Conservation (phyloP, 2,888 invertebrate species). For the Biston betularia region DNA sequence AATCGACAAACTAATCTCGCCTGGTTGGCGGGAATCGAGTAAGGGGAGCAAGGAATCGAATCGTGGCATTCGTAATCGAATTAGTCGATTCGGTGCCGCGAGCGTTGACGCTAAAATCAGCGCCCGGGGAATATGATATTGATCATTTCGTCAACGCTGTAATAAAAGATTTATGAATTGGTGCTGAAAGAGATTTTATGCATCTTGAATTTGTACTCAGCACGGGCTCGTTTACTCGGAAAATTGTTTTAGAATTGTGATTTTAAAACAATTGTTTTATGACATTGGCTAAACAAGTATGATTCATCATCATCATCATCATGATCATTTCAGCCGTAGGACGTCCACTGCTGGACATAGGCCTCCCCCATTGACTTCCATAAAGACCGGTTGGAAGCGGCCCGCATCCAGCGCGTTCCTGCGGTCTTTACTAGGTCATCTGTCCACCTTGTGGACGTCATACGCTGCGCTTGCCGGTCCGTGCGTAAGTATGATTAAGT, state of each 20-base stretch:
- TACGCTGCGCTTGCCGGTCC: no score
- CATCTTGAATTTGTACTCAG: neutral
- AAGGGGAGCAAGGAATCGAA: constrained; percentile 4
- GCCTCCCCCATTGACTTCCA: no score
- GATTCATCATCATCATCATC: no score
- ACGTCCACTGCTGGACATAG: no score
- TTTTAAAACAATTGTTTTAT: no score
- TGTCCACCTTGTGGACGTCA: no score
- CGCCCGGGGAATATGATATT: constrained; percentile 5
- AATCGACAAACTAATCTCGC: constrained; percentile 4
- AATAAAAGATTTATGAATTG: constrained; percentile 2
- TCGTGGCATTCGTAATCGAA: constrained; percentile 13
- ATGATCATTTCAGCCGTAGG: no score
- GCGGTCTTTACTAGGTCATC: no score
- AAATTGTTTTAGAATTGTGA: neutral
- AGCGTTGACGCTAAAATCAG: constrained; percentile 4
- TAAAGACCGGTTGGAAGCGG: no score
- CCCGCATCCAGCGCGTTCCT: no score
- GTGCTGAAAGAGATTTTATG: neutral
- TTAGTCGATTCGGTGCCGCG: constrained; percentile 12
- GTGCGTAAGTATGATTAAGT: no score
- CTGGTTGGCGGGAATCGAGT: neutral
- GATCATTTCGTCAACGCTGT: constrained; percentile 12
- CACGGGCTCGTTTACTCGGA: neutral
- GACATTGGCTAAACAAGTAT: no score